These are phyloP conservation scores for Sarcoramphus papa DNA, from an alignment of 2,797 vertebrate species.

Conservation along the genomic window DNA sequence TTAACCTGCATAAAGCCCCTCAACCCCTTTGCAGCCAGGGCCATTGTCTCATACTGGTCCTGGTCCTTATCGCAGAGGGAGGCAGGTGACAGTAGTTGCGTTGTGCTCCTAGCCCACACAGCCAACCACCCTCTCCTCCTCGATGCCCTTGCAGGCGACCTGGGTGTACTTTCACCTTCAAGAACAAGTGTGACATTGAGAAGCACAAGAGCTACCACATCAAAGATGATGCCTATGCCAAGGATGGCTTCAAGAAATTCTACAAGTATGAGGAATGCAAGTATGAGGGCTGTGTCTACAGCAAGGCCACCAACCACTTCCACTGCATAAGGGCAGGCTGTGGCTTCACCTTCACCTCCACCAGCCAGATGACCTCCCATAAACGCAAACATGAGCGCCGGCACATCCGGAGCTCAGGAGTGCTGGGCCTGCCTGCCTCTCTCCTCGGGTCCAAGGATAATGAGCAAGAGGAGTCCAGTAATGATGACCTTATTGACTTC, in stretches of 20 bases:
- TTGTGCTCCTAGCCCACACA: neutral
- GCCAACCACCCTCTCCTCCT: conserved; percentile 9
- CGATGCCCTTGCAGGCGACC: conserved; percentile 80
- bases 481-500: conserved; percentile 97
- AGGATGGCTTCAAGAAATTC: conserved; percentile 99
- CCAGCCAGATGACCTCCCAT: conserved; percentile 99
- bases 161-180: conserved; percentile 97
- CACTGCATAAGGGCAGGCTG: conserved; percentile 98
- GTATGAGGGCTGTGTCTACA: conserved; percentile 98
- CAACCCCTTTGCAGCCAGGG: neutral
- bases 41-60: neutral
- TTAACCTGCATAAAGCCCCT: neutral
- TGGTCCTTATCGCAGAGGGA: neutral
- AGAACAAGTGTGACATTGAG: conserved; percentile 99
- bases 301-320: conserved; percentile 99
- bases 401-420: conserved; percentile 89
- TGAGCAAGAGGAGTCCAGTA: conserved; percentile 95
- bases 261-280: conserved; percentile 99
- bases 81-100: neutral
- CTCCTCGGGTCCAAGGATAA: conserved; percentile 88
- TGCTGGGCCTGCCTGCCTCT: conserved; percentile 85
- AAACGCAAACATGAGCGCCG: conserved; percentile 97
- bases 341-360: conserved; percentile 99
- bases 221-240: conserved; percentile 98
- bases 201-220: conserved; percentile 99